A percentile compares a stretch with the other conserved stretches of the same genome.
Evolutionary conservation across 2,888 invertebrate species (phyloP).

Genomic region (Pandemis heparana): DNA sequence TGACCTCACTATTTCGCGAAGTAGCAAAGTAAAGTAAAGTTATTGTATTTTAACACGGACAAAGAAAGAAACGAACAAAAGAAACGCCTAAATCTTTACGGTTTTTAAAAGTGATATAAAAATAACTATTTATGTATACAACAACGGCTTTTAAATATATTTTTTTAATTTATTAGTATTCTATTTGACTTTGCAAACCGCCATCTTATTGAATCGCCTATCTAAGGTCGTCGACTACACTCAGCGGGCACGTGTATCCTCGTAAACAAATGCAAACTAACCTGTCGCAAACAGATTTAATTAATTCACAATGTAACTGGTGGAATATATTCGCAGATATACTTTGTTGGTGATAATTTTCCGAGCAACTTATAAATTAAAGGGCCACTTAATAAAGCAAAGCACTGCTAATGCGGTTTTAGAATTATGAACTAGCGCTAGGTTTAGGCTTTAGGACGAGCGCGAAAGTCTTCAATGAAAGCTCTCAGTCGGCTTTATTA

Average conservation of each 20-base stretch:
- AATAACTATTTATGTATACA: too few species aligned
- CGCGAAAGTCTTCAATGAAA: too few species aligned
- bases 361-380: background rate
- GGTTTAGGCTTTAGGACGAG: too few species aligned
- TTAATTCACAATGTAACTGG: background rate
- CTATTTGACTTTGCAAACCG: slow-evolving; percentile 22
- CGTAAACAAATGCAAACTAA: slow-evolving; percentile 32
- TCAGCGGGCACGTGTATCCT: slow-evolving; percentile 3
- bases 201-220: slow-evolving; percentile 1
- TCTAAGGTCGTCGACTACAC: slow-evolving; percentile 18
- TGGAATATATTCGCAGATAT: background rate
- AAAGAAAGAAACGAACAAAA: too few species aligned
- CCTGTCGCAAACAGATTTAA: background rate
- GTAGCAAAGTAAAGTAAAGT: too few species aligned
- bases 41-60: too few species aligned
- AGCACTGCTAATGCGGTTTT: background rate
- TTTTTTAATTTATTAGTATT: slow-evolving; percentile 5
- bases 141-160: background rate
- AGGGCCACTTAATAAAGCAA: background rate
- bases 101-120: too few species aligned
- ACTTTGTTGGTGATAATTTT: background rate
- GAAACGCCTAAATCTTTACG: too few species aligned
- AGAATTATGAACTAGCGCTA: too few species aligned
- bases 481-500: too few species aligned
- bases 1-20: too few species aligned